phyloP scores from a whole-genome alignment of 1,140 invertebrate genomes.

The Drosophila bocqueti region DNA sequence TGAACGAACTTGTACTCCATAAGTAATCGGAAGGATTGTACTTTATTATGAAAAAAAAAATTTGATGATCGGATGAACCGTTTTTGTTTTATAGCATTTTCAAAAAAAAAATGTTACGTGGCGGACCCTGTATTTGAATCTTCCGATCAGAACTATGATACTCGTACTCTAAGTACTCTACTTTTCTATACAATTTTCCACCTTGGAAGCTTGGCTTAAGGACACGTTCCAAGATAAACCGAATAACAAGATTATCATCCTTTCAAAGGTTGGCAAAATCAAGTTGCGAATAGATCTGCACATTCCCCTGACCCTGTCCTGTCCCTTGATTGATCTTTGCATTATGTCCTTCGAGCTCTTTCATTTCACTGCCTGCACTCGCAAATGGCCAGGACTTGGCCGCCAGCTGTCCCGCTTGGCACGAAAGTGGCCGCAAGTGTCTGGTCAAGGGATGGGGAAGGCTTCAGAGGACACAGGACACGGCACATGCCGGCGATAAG shows the following conservation, averaged over 20 bases:
- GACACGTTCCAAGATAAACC: background rate
- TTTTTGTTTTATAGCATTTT: no score
- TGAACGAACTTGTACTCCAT: no score
- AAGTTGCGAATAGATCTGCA: background rate
- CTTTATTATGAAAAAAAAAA: no score
- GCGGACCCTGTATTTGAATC: no score
- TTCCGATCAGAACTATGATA: background rate
- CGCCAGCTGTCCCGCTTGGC: slow-evolving; percentile 39
- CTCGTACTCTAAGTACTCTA: no score
- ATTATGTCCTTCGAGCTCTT: slow-evolving; percentile 6
- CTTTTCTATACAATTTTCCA: no score
- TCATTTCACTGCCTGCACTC: background rate
- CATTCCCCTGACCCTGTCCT: background rate
- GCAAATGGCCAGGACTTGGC: slow-evolving; percentile 10
- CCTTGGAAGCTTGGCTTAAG: background rate
- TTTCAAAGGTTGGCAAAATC: background rate
- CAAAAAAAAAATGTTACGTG: no score
- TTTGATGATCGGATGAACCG: no score
- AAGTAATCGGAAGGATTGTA: no score
- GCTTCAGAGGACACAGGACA: slow-evolving; percentile 10
- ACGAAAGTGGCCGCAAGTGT: slow-evolving; percentile 34
- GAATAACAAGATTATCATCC: background rate
- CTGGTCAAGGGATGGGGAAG: background rate
- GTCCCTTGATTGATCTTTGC: background rate
- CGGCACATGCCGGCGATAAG: slow-evolving; percentile 21